These are phyloP conservation scores for Nephrotoma flavescens DNA, from an alignment of 2,888 invertebrate genomes.

Conservation along the genomic window DNA sequence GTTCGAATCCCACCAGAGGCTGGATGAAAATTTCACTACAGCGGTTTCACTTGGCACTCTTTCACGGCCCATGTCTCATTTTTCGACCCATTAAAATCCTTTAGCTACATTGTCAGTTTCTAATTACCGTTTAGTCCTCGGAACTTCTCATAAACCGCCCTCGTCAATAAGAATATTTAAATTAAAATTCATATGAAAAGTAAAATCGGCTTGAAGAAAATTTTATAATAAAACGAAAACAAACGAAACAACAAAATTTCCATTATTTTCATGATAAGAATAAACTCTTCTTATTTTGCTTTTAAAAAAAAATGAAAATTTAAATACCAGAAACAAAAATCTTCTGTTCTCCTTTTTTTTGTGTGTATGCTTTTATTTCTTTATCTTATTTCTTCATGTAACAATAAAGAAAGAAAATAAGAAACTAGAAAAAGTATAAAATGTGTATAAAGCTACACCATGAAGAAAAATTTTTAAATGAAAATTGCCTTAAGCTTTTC, in stretches of 20 bases:
- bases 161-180: neutral
- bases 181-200: neutral
- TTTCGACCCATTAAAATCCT: neutral
- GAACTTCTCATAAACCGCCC: neutral
- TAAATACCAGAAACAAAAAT: neutral
- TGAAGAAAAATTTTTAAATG: neutral
- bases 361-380: neutral
- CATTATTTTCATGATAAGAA: neutral
- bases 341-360: neutral
- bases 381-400: neutral
- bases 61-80: too few species aligned
- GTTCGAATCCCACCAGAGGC: too few species aligned
- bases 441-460: neutral
- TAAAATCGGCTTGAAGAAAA: neutral
- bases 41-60: too few species aligned
- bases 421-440: neutral
- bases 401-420: neutral
- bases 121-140: neutral
- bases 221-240: neutral
- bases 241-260: neutral
- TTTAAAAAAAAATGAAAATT: neutral
- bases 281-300: neutral
- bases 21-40: too few species aligned
- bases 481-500: neutral
- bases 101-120: neutral